Conservation (phyloP, 2,797 vertebrate species). For the Sternarchorhynchus goeldii region DNA sequence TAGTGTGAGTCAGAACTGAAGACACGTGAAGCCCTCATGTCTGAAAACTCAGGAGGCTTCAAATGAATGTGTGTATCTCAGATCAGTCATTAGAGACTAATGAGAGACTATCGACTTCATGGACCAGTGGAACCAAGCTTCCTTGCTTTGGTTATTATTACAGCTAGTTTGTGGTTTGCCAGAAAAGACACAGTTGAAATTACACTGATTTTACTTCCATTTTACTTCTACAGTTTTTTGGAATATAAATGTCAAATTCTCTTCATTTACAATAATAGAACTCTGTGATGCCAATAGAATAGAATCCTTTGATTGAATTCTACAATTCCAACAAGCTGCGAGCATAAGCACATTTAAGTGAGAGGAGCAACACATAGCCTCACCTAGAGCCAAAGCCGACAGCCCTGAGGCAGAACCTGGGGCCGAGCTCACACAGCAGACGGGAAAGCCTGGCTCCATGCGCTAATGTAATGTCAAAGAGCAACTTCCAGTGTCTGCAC, state of each 20-base stretch:
- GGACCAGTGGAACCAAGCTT: not conserved
- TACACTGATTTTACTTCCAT: not conserved
- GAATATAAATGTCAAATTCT: too few species aligned
- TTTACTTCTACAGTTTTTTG: not conserved
- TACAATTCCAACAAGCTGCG: not conserved
- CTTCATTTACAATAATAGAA: too few species aligned
- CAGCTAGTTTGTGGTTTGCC: not conserved
- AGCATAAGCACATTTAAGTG: not conserved
- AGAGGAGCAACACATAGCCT: not conserved
- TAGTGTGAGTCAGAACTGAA: not conserved
- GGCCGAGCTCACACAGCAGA: slow-evolving; percentile 38
- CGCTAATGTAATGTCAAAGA: slow-evolving; percentile 40
- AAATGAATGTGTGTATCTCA: not conserved
- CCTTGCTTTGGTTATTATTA: not conserved
- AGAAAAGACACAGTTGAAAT: not conserved
- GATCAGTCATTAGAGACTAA: not conserved
- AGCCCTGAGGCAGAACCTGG: slow-evolving; percentile 18
- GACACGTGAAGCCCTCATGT: not conserved
- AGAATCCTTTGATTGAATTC: too few species aligned
- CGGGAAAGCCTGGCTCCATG: slow-evolving; percentile 26
- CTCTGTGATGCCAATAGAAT: too few species aligned
- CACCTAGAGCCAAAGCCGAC: not conserved
- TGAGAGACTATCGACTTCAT: too few species aligned
- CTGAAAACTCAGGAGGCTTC: not conserved
- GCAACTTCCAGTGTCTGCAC: slow-evolving; percentile 43